phyloP scores from a whole-genome alignment of 2,113 vertebrate species.

The Miniopterus natalensis region DNA sequence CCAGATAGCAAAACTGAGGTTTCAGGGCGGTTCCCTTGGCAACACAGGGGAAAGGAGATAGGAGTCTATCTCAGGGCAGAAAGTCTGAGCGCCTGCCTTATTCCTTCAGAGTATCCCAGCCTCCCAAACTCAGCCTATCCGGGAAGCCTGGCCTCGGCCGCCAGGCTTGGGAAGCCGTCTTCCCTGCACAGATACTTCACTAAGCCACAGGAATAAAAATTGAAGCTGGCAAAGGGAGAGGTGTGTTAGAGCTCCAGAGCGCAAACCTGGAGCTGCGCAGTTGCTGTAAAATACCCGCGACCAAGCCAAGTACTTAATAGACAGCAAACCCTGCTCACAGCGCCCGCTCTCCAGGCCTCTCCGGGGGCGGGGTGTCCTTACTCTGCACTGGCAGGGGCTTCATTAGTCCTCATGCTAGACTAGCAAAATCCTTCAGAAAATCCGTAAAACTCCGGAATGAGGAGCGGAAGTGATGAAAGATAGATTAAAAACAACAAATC shows the following conservation, averaged over 20 bases:
- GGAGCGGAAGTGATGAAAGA: not conserved
- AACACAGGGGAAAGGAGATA: slow-evolving; percentile 15
- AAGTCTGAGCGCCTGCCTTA: not conserved
- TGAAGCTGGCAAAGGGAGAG: not conserved
- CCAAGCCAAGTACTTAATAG: not conserved
- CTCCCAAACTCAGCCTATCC: not conserved
- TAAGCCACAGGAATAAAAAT: not conserved
- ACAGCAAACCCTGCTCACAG: not conserved
- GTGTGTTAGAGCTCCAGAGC: not conserved
- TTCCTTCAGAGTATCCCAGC: not conserved
- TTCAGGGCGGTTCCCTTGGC: slow-evolving; percentile 51
- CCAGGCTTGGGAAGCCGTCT: not conserved
- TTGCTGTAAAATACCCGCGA: not conserved
- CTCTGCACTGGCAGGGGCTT: not conserved
- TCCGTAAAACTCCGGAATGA: not conserved
- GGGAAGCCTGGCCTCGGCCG: not conserved
- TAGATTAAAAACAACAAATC: not conserved
- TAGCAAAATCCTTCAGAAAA: not conserved
- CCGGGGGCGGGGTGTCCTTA: too few relatives aligned
- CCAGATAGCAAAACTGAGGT: not conserved
- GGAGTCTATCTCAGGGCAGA: not conserved
- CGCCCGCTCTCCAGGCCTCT: not conserved
- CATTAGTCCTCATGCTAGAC: not conserved
- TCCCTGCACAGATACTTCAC: not conserved
- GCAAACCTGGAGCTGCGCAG: not conserved